A percentile compares a stretch with the other conserved stretches of the same genome.
Evolutionary conservation across 2,113 vertebrate species (phyloP).

Genomic region (Phylloscopus trochilus): DNA sequence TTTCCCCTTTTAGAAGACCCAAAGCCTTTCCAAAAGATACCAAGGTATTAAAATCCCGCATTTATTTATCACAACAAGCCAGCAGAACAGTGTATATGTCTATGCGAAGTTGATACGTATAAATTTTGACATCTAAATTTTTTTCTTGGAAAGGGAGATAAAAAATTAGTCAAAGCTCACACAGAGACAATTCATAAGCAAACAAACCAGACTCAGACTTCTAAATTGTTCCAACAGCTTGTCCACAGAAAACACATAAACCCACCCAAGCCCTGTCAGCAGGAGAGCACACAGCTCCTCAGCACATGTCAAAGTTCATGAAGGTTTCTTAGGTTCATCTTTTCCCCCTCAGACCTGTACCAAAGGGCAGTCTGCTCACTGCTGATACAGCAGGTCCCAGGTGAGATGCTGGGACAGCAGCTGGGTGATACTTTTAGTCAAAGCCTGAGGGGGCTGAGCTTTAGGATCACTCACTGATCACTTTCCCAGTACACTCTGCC

Average conservation of each 20-base stretch:
- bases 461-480: not conserved
- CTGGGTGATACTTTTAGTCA: not conserved
- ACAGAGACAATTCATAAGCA: not conserved
- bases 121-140: not conserved
- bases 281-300: rapidly evolving
- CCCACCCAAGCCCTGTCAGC: not conserved
- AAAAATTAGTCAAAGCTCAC: not conserved
- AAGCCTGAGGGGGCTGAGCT: not conserved
- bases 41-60: not conserved
- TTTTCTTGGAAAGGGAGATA: not conserved
- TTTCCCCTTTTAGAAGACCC: not conserved
- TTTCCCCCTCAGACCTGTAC: not conserved
- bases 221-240: not conserved
- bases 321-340: not conserved
- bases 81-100: not conserved
- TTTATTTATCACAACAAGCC: not conserved
- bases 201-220: not conserved
- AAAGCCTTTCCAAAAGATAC: not conserved
- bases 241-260: not conserved
- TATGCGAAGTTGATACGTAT: not conserved
- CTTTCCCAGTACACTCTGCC: not conserved
- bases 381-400: not conserved
- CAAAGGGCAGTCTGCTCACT: not conserved
- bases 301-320: not conserved
- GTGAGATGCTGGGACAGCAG: not conserved